Percentiles rank a stretch among this genome's conserved stretches.
phyloP scores from a whole-genome alignment of 2,797 vertebrate genomes.

The Cichlasoma orientale region DNA sequence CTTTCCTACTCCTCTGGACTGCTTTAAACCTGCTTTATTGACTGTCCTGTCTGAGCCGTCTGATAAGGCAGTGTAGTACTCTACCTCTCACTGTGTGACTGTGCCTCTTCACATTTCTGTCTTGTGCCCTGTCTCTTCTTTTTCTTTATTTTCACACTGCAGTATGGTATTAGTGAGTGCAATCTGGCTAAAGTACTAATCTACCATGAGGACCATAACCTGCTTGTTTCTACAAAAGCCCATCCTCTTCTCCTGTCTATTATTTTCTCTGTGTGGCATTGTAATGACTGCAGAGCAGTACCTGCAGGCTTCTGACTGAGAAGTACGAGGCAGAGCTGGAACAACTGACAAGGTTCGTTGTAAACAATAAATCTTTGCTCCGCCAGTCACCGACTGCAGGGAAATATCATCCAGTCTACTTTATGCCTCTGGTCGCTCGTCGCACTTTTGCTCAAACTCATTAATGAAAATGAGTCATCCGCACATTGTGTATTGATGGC shows the following conservation, averaged over 20 bases:
- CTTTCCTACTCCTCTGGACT: constrained; percentile 60
- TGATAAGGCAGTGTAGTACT: constrained; percentile 62
- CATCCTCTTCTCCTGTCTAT: constrained; percentile 13
- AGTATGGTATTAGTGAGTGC: constrained; percentile 49
- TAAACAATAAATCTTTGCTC: constrained; percentile 64
- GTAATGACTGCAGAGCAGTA: constrained; percentile 56
- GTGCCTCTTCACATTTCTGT: constrained; percentile 52
- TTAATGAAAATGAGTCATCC: constrained; percentile 72
- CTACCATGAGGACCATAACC: constrained; percentile 45
- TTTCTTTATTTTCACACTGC: constrained; percentile 65
- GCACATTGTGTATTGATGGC: constrained; percentile 49
- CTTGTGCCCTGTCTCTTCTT: constrained; percentile 41
- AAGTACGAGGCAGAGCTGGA: constrained; percentile 52
- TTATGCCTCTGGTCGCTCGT: constrained; percentile 45
- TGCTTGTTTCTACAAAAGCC: constrained; percentile 37
- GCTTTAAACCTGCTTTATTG: constrained; percentile 64
- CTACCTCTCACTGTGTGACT: constrained; percentile 55
- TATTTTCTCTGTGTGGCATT: constrained; percentile 42
- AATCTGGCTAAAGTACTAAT: constrained; percentile 47
- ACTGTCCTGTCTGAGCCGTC: constrained; percentile 61
- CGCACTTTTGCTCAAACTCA: constrained; percentile 55
- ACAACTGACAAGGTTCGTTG: constrained; percentile 37
- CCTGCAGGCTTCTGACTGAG: constrained; percentile 55
- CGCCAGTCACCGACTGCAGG: constrained; percentile 47
- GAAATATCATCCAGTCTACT: constrained; percentile 34